Percentiles rank a stretch among this genome's conserved stretches.
These are phyloP conservation scores for Hyposmocoma kahamanoa DNA, from an alignment of 1,140 invertebrate genomes.

Conservation along the genomic window DNA sequence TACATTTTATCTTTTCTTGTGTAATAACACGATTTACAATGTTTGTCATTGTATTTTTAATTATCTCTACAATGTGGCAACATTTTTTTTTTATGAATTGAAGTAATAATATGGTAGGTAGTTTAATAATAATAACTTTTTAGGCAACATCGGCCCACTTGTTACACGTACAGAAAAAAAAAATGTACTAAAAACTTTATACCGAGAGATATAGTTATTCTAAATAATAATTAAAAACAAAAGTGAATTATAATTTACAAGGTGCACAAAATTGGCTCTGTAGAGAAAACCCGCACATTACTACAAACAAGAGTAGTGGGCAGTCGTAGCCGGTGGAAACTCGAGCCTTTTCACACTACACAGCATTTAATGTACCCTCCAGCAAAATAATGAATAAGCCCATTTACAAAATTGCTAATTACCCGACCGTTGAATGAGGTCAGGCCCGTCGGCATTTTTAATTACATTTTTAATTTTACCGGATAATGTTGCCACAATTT, in stretches of 20 bases:
- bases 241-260: too few relatives aligned
- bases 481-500: conserved; percentile 18
- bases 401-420: conserved; percentile 57
- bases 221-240: neutral
- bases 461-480: conserved; percentile 40
- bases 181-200: neutral
- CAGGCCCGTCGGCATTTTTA: conserved; percentile 21
- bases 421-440: conserved; percentile 49
- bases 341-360: neutral
- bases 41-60: too few relatives aligned
- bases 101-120: too few relatives aligned
- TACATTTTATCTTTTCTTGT: too few relatives aligned
- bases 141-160: neutral
- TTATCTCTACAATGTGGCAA: too few relatives aligned
- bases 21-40: too few relatives aligned
- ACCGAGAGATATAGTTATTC: neutral
- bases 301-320: neutral
- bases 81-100: too few relatives aligned
- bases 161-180: neutral
- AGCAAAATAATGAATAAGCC: conserved; percentile 46
- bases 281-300: neutral
- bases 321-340: neutral
- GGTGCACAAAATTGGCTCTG: too few relatives aligned
- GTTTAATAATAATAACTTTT: too few relatives aligned
- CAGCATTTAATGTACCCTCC: neutral